Conservation (phyloP, 2,888 invertebrate genomes). For the Drosophila hamatofila region DNA sequence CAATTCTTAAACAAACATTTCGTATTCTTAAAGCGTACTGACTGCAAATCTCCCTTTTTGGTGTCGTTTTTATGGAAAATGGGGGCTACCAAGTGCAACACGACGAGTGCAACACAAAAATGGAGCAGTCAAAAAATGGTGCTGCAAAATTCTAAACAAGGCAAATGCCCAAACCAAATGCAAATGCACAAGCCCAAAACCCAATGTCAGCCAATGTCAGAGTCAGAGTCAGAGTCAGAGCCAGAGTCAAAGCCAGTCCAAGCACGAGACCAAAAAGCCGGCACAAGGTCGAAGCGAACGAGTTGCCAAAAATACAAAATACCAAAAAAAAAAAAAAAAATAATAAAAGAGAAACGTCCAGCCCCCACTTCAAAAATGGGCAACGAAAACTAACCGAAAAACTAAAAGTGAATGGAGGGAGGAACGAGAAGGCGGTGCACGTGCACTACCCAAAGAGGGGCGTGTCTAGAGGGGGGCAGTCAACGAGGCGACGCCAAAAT, state of each 20-base stretch:
- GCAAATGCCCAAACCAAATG: constrained; percentile 1
- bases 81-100: constrained; percentile 47
- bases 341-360: constrained; percentile 31
- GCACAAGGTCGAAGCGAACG: constrained; percentile 55
- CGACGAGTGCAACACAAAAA: constrained; percentile 37
- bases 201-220: not conserved
- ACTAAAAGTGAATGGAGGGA: constrained; percentile 70
- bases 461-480: not conserved
- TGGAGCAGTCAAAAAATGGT: constrained; percentile 49
- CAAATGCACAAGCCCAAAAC: not conserved
- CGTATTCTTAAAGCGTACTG: not conserved
- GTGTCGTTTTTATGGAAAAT: constrained; percentile 36
- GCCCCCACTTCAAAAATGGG: constrained; percentile 53
- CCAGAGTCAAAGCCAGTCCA: constrained; percentile 10
- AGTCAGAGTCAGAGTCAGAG: too few species aligned
- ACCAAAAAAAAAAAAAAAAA: not conserved
- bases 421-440: not conserved
- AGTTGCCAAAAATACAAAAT: constrained; percentile 30
- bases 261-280: constrained; percentile 29
- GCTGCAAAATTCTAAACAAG: constrained; percentile 30
- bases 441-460: not conserved
- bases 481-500: constrained; percentile 68
- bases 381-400: constrained; percentile 73
- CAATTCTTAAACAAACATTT: not conserved
- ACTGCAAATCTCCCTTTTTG: not conserved